Evolutionary conservation across 2,888 invertebrate genomes (phyloP).

Genomic region (Meiosimyza platycephala): DNA sequence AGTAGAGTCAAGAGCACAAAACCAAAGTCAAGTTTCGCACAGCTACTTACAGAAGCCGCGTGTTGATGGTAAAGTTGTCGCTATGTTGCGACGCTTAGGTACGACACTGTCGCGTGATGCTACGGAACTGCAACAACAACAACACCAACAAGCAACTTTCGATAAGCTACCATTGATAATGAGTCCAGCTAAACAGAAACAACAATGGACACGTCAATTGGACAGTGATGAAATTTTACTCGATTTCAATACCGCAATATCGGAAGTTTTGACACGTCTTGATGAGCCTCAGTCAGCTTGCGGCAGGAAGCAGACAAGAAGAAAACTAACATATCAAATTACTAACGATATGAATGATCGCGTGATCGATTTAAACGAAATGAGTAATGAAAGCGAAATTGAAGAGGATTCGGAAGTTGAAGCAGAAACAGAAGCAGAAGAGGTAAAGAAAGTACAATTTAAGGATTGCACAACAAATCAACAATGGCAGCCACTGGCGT

Average conservation of each 20-base stretch:
- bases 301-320: slow-evolving; percentile 40
- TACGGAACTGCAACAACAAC: slow-evolving; percentile 32
- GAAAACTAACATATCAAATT: slow-evolving; percentile 49
- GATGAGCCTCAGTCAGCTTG: slow-evolving; percentile 11
- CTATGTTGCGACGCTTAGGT: slow-evolving; percentile 63
- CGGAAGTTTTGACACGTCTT: slow-evolving; percentile 62
- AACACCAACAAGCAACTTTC: slow-evolving; percentile 21
- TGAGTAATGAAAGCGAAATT: neutral
- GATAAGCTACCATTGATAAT: slow-evolving; percentile 52
- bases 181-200: slow-evolving; percentile 60
- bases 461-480: slow-evolving; percentile 32
- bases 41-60: slow-evolving; percentile 6
- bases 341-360: slow-evolving; percentile 34
- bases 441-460: slow-evolving; percentile 22
- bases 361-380: slow-evolving; percentile 41
- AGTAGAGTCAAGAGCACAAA: slow-evolving; percentile 33
- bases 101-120: slow-evolving; percentile 60
- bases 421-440: neutral
- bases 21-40: slow-evolving; percentile 18
- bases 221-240: slow-evolving; percentile 63
- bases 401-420: neutral
- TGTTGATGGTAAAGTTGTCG: slow-evolving; percentile 64
- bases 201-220: slow-evolving; percentile 58
- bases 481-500: slow-evolving; percentile 31
- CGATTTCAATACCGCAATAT: slow-evolving; percentile 64